Evolutionary conservation across 2,888 invertebrate genomes (phyloP).

Genomic region (Ametastegia equiseti): DNA sequence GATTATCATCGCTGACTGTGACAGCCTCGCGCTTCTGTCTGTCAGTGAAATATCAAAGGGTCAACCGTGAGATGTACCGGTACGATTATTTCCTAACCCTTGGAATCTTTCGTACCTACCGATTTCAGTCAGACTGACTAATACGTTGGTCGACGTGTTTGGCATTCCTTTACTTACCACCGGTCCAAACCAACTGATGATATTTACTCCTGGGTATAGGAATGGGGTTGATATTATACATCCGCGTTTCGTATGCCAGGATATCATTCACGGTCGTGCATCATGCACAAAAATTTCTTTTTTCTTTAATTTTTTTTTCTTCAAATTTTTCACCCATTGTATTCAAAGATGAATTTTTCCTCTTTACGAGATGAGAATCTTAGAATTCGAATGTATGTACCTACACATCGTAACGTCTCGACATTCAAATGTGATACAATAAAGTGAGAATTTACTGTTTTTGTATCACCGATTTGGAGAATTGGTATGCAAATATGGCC

Average conservation of each 20-base stretch:
- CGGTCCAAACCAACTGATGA: neutral
- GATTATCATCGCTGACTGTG: slow-evolving; percentile 74
- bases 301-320: neutral
- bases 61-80: slow-evolving; percentile 67
- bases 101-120: slow-evolving; percentile 73
- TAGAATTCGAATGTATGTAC: no score
- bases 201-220: neutral
- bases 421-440: no score
- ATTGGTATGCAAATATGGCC: no score
- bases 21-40: slow-evolving; percentile 75
- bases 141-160: slow-evolving; percentile 61
- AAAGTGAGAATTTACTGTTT: no score
- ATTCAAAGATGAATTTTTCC: no score
- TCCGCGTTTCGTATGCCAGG: neutral
- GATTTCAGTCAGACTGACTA: slow-evolving; percentile 62
- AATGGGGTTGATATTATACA: neutral
- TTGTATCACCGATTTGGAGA: no score
- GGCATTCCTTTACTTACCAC: slow-evolving; percentile 60
- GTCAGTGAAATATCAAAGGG: slow-evolving; percentile 67
- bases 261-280: neutral
- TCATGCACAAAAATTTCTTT: neutral
- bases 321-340: neutral
- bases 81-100: slow-evolving; percentile 68
- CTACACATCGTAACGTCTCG: no score
- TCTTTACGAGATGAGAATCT: no score